Percentiles rank a stretch among this genome's conserved stretches.
Conservation (phyloP, 2,797 vertebrate species). For the Amblyraja radiata region DNA sequence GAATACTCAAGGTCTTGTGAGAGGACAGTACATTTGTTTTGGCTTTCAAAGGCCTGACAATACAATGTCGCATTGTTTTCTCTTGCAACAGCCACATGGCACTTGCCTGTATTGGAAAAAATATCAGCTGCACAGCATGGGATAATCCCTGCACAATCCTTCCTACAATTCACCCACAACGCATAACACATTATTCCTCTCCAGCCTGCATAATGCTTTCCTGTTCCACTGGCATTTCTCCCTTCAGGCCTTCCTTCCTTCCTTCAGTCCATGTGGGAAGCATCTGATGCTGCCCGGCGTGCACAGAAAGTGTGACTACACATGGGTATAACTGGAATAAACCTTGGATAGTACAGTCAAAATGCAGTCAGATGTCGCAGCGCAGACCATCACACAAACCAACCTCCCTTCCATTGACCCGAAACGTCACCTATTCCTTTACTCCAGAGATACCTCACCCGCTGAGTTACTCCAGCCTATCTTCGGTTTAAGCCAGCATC, state of each 20-base stretch:
- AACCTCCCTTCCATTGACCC: no score
- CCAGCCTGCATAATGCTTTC: neutral
- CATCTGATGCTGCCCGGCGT: neutral
- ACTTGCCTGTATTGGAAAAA: slow-evolving; percentile 10
- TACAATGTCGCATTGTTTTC: neutral
- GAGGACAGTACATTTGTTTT: neutral
- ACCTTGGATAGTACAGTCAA: neutral
- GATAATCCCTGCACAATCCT: neutral
- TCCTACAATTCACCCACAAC: neutral
- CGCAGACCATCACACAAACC: no score
- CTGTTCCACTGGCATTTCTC: neutral
- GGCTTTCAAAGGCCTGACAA: neutral
- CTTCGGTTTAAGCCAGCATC: no score
- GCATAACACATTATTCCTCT: neutral
- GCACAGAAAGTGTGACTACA: neutral
- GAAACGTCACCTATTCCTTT: no score
- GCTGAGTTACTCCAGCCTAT: no score
- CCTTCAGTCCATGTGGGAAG: neutral
- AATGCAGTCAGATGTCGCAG: neutral
- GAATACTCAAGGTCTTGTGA: neutral
- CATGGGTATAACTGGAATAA: neutral
- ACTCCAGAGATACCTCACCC: no score
- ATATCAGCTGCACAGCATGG: neutral
- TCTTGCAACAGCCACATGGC: neutral
- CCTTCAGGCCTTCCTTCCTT: neutral